Evolutionary conservation across 2,797 vertebrate species (phyloP).

Genomic region (Esox masquinongy): DNA sequence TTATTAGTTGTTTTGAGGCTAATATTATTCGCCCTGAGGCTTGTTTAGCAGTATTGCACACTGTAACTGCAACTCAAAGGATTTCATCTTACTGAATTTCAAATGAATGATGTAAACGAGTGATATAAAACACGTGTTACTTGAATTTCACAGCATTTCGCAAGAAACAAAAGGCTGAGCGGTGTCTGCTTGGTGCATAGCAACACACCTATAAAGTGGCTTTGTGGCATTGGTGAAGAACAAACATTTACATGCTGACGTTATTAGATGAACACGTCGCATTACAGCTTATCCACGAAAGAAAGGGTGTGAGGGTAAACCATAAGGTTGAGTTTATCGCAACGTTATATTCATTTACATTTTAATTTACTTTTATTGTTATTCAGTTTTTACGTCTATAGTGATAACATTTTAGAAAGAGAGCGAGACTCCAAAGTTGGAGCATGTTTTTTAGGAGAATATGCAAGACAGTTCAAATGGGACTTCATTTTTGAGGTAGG

Average conservation of each 20-base stretch:
- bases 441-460: neutral
- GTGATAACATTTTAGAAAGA: neutral
- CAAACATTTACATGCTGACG: conserved; percentile 57
- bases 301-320: neutral
- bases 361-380: neutral
- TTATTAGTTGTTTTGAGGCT: too few species aligned
- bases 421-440: neutral
- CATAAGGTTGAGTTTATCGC: neutral
- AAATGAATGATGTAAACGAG: too few species aligned
- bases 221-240: conserved; percentile 26
- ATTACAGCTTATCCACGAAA: neutral
- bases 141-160: too few species aligned
- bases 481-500: neutral
- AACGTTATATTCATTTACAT: neutral
- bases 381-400: neutral
- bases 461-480: neutral
- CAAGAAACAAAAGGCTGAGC: conserved; percentile 32
- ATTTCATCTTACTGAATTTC: too few species aligned
- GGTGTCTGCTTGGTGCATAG: neutral
- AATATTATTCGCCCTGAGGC: too few species aligned
- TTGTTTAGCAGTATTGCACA: too few species aligned
- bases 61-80: too few species aligned
- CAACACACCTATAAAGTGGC: conserved; percentile 27
- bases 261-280: conserved; percentile 47
- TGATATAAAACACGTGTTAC: too few species aligned